These are phyloP conservation scores for Pipa parva DNA, from an alignment of 2,113 vertebrate species.

Conservation along the genomic window DNA sequence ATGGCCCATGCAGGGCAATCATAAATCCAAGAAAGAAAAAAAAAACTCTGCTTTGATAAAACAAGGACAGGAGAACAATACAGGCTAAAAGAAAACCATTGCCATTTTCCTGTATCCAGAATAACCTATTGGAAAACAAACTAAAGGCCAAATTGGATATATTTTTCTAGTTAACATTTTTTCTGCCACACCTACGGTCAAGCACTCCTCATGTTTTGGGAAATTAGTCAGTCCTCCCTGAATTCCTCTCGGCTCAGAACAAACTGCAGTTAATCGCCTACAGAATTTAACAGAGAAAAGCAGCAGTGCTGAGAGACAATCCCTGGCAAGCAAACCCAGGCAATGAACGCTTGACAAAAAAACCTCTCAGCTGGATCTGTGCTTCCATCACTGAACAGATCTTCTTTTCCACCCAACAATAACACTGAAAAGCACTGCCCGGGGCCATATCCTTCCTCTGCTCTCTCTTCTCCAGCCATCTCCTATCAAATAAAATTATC, in stretches of 20 bases:
- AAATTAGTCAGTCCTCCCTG: not conserved
- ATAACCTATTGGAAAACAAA: too few species aligned
- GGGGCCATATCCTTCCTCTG: not conserved
- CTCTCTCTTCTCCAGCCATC: conserved; percentile 5
- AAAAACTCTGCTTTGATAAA: too few species aligned
- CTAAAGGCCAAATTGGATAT: too few species aligned
- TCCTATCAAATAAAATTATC: conserved; percentile 6
- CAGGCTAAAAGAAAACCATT: too few species aligned
- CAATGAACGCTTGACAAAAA: too few species aligned
- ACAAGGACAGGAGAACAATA: too few species aligned
- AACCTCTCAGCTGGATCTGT: conserved; percentile 11
- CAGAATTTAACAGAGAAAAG: not conserved
- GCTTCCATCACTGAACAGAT: conserved; percentile 21
- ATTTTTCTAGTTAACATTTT: too few species aligned
- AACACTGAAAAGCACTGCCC: conserved; percentile 19
- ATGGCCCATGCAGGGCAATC: too few species aligned
- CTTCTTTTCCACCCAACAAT: conserved; percentile 7
- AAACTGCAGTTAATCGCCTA: not conserved
- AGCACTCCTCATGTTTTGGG: not conserved
- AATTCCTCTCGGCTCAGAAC: not conserved
- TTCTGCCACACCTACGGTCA: too few species aligned
- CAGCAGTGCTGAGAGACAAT: not conserved
- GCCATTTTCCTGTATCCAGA: too few species aligned
- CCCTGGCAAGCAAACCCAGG: not conserved
- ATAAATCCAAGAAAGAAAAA: too few species aligned